Conservation (phyloP, 2,888 invertebrate species). For the Rhagium mordax region DNA sequence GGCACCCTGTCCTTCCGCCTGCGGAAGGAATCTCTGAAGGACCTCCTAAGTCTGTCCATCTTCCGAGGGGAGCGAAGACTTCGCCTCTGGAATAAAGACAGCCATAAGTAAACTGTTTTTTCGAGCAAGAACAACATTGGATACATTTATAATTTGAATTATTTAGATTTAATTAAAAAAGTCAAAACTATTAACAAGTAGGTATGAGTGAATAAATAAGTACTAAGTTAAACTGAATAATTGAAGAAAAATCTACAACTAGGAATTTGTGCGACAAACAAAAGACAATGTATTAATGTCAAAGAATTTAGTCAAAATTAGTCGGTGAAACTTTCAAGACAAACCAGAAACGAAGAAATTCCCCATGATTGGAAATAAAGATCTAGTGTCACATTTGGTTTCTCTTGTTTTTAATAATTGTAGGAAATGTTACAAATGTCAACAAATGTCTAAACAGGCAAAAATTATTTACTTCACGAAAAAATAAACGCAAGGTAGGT, state of each 20-base stretch:
- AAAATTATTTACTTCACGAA: no score
- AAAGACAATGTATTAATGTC: background rate
- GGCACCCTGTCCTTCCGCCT: constrained; percentile 88
- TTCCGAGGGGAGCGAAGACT: constrained; percentile 80
- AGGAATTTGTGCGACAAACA: background rate
- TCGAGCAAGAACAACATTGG: background rate
- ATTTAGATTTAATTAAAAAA: no score
- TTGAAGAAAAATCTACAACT: background rate
- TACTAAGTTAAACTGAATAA: background rate
- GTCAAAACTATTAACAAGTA: no score
- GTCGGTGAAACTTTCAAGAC: background rate
- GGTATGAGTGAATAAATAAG: background rate
- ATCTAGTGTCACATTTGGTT: background rate
- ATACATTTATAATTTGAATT: no score
- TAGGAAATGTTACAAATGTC: background rate
- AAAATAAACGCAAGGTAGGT: background rate
- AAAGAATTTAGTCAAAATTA: background rate
- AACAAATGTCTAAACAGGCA: no score
- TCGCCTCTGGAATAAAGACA: constrained; percentile 72
- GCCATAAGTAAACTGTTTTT: background rate
- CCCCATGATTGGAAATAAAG: no score
- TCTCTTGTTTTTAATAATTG: background rate
- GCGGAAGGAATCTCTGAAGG: constrained; percentile 95
- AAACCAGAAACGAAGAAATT: background rate
- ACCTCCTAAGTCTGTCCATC: constrained; percentile 92